Evolutionary conservation across 1,140 invertebrate species (phyloP).

Genomic region (Frieseomelitta varia): DNA sequence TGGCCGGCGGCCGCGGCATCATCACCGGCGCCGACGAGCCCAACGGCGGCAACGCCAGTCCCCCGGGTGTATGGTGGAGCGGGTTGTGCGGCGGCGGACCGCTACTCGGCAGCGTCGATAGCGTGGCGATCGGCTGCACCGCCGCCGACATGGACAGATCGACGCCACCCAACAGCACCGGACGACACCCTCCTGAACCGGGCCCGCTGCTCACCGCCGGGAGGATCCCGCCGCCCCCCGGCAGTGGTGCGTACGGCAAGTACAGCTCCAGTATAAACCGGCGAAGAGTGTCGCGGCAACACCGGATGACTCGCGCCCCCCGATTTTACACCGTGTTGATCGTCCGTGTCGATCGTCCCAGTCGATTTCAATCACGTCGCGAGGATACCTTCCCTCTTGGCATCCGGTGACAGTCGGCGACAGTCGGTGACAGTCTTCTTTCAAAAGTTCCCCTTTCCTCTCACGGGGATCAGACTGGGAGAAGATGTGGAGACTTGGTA

Average conservation of each 20-base stretch:
- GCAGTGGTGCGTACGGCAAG: slow-evolving; percentile 81
- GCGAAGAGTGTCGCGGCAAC: slow-evolving; percentile 10
- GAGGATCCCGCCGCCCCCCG: slow-evolving; percentile 79
- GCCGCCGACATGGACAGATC: slow-evolving; percentile 80
- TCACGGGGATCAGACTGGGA: too few relatives aligned
- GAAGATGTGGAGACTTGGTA: too few relatives aligned
- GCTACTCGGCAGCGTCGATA: slow-evolving; percentile 54
- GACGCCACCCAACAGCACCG: slow-evolving; percentile 75
- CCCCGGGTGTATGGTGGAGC: slow-evolving; percentile 65
- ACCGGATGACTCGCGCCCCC: not conserved
- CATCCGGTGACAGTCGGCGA: too few relatives aligned
- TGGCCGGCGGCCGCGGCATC: slow-evolving; percentile 81
- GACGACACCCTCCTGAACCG: slow-evolving; percentile 65
- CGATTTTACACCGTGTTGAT: too few relatives aligned
- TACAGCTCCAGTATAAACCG: slow-evolving; percentile 81
- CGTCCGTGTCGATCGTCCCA: too few relatives aligned
- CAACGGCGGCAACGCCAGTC: slow-evolving; percentile 80
- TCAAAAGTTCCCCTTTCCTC: too few relatives aligned
- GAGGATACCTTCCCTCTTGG: too few relatives aligned
- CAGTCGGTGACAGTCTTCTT: too few relatives aligned
- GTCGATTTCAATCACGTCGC: too few relatives aligned
- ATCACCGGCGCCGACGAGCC: slow-evolving; percentile 77
- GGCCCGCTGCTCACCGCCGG: slow-evolving; percentile 77
- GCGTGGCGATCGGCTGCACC: slow-evolving; percentile 67
- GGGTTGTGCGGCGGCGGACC: slow-evolving; percentile 69